Conservation (phyloP, 2,797 vertebrate genomes). For the Labroides dimidiatus region DNA sequence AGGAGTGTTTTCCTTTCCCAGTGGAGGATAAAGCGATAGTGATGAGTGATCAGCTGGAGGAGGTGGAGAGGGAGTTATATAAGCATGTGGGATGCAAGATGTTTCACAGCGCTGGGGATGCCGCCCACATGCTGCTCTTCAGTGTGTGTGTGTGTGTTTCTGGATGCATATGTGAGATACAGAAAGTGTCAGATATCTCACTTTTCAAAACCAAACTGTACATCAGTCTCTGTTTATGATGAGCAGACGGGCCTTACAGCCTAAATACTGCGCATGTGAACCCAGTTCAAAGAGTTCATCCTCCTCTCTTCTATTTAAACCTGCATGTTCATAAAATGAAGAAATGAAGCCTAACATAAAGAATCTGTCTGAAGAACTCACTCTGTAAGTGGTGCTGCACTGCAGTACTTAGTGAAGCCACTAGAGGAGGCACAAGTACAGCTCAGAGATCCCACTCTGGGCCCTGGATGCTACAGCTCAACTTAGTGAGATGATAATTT, state of each 20-base stretch:
- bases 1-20: slow-evolving; percentile 61
- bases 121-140: slow-evolving; percentile 70
- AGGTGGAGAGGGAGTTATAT: slow-evolving; percentile 81
- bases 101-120: slow-evolving; percentile 74
- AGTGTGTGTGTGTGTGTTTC: slow-evolving; percentile 40
- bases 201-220: not conserved
- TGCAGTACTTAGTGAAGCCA: slow-evolving; percentile 44
- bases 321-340: not conserved
- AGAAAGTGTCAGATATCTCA: slow-evolving; percentile 54
- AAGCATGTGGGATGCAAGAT: slow-evolving; percentile 84
- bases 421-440: slow-evolving; percentile 57
- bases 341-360: not conserved
- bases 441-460: no score
- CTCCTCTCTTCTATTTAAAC: not conserved
- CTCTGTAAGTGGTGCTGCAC: not conserved
- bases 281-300: not conserved
- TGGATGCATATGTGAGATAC: slow-evolving; percentile 64
- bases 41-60: slow-evolving; percentile 80
- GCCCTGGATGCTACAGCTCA: no score
- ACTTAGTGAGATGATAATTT: no score
- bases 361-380: not conserved
- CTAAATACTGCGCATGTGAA: not conserved
- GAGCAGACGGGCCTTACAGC: not conserved
- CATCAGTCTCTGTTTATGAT: slow-evolving; percentile 8
- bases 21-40: slow-evolving; percentile 66